Conservation (phyloP, 2,888 invertebrate genomes). For the Nasonia oneida region DNA sequence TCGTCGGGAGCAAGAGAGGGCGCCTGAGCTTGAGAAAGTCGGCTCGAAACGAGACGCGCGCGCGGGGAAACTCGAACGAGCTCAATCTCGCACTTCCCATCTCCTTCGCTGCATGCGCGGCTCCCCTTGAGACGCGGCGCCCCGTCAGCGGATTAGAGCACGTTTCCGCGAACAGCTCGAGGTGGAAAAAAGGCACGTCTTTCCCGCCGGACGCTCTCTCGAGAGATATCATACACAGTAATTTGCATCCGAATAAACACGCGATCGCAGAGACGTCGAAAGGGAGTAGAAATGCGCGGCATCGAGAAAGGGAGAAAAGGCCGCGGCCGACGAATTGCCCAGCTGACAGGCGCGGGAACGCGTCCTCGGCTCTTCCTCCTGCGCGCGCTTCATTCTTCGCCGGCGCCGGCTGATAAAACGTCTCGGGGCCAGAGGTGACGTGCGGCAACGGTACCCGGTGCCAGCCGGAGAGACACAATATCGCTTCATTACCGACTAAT, state of each 20-base stretch:
- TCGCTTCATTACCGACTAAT: slow-evolving; percentile 61
- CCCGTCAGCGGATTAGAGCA: slow-evolving; percentile 50
- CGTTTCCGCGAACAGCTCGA: slow-evolving; percentile 36
- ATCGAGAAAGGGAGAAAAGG: background rate
- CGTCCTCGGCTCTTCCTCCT: background rate
- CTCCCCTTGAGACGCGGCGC: slow-evolving; percentile 25
- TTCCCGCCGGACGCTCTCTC: slow-evolving; percentile 32
- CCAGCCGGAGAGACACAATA: slow-evolving; percentile 52
- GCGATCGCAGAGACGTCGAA: background rate
- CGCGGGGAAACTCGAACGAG: slow-evolving; percentile 39
- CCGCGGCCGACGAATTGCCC: background rate
- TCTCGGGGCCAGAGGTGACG: slow-evolving; percentile 56
- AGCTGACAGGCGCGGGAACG: slow-evolving; percentile 36
- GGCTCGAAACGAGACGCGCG: slow-evolving; percentile 35
- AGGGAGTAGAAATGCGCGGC: background rate
- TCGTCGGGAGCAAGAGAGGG: background rate
- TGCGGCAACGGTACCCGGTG: slow-evolving; percentile 45
- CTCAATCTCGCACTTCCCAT: slow-evolving; percentile 21
- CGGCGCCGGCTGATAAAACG: slow-evolving; percentile 63
- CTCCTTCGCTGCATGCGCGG: background rate
- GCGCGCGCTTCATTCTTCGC: background rate
- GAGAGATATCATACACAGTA: slow-evolving; percentile 3
- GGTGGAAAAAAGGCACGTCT: slow-evolving; percentile 47
- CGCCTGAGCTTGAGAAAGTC: slow-evolving; percentile 30
- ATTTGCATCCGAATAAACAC: background rate